Evolutionary conservation across 2,888 invertebrate genomes (phyloP).

Genomic region (Napeogenes inachia): DNA sequence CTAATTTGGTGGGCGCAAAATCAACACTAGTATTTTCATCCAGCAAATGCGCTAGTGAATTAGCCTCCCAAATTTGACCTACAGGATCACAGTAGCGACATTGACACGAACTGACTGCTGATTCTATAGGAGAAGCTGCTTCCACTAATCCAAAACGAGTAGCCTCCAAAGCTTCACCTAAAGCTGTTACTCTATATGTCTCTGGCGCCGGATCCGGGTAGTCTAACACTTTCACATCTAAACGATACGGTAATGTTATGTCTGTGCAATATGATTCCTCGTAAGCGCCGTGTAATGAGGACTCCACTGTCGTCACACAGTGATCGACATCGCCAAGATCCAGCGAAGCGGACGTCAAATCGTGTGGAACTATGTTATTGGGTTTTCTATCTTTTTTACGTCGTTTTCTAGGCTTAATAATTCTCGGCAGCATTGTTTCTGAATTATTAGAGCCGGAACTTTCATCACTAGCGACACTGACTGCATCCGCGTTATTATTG

Average conservation of each 20-base stretch:
- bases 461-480: conserved; percentile 87
- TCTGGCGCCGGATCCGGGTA: conserved; percentile 62
- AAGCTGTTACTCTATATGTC: conserved; percentile 71
- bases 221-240: conserved; percentile 66
- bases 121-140: conserved; percentile 67
- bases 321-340: conserved; percentile 69
- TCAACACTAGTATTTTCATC: conserved; percentile 70
- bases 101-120: conserved; percentile 79
- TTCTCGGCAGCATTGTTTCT: conserved; percentile 89
- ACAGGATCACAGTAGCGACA: conserved; percentile 87
- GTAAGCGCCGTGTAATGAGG: conserved; percentile 58
- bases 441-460: conserved; percentile 81
- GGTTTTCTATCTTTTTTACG: conserved; percentile 93
- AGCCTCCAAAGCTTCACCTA: conserved; percentile 73
- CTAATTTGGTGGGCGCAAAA: conserved; percentile 70
- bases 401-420: conserved; percentile 92
- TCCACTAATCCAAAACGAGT: conserved; percentile 66
- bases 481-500: conserved; percentile 80
- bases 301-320: conserved; percentile 59
- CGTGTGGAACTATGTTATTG: conserved; percentile 70
- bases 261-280: conserved; percentile 72
- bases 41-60: conserved; percentile 75
- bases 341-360: conserved; percentile 57
- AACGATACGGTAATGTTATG: conserved; percentile 69
- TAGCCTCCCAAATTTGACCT: conserved; percentile 85